phyloP scores from a whole-genome alignment of 1,140 invertebrate species.

The Drosophila murphyi region DNA sequence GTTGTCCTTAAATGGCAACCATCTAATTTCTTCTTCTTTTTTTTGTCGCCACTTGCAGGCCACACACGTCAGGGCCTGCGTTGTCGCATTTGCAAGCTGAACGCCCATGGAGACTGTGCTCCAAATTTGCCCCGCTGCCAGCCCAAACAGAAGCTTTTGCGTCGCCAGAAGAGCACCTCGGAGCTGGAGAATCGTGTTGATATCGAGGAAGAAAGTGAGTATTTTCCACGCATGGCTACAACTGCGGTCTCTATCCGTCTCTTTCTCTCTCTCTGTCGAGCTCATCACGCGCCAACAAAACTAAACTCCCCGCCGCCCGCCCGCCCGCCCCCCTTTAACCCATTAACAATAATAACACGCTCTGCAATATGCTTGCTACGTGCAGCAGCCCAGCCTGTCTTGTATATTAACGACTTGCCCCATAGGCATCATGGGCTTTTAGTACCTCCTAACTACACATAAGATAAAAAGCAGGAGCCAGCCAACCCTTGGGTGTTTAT shows the following conservation, averaged over 20 bases:
- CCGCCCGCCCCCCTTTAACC: slow-evolving; percentile 3
- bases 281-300: slow-evolving; percentile 22
- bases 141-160: slow-evolving; percentile 91
- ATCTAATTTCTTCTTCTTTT: neutral
- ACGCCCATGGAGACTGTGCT: slow-evolving; percentile 95
- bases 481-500: slow-evolving; percentile 29
- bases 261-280: neutral
- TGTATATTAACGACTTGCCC: slow-evolving; percentile 35
- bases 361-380: slow-evolving; percentile 25
- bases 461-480: slow-evolving; percentile 9
- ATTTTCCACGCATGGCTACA: slow-evolving; percentile 53
- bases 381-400: slow-evolving; percentile 10
- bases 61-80: slow-evolving; percentile 96
- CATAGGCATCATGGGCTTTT: slow-evolving; percentile 42
- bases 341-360: slow-evolving; percentile 8
- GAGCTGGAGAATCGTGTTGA: slow-evolving; percentile 89
- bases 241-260: neutral
- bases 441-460: slow-evolving; percentile 23
- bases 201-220: slow-evolving; percentile 91
- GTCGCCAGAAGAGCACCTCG: slow-evolving; percentile 94
- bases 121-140: slow-evolving; percentile 92
- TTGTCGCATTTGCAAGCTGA: slow-evolving; percentile 95
- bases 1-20: neutral
- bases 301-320: neutral
- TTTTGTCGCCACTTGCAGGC: slow-evolving; percentile 85